Evolutionary conservation across 2,888 invertebrate species (phyloP).

Genomic region (Tuberolachnus salignus): DNA sequence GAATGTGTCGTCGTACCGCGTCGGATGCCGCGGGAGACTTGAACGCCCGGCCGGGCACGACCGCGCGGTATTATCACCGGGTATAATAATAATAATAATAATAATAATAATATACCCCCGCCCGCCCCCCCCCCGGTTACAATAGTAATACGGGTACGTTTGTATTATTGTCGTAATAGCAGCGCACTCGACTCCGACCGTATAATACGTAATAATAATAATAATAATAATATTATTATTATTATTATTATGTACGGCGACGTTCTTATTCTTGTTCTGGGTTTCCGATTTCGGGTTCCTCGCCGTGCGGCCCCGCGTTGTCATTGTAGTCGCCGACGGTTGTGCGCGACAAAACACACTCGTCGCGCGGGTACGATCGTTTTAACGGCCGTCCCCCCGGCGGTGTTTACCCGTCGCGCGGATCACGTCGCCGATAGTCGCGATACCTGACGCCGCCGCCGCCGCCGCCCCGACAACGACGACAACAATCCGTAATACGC

Average conservation of each 20-base stretch:
- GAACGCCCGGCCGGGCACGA: background rate
- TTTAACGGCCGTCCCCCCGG: too few relatives aligned
- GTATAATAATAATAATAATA: too few relatives aligned
- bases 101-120: too few relatives aligned
- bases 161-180: too few relatives aligned
- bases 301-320: too few relatives aligned
- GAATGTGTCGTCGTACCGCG: slow-evolving; percentile 43
- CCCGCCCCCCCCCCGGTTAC: too few relatives aligned
- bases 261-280: slow-evolving; percentile 8
- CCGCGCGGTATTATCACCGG: background rate
- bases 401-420: too few relatives aligned
- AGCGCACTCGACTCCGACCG: slow-evolving; percentile 35
- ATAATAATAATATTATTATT: background rate
- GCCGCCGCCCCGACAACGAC: background rate
- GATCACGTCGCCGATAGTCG: slow-evolving; percentile 1
- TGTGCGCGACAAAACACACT: too few relatives aligned
- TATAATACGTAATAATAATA: slow-evolving; percentile 9
- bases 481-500: background rate
- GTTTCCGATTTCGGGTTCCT: slow-evolving; percentile 52
- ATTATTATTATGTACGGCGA: too few relatives aligned
- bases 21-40: slow-evolving; percentile 40
- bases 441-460: background rate
- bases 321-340: too few relatives aligned
- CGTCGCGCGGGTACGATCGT: too few relatives aligned
- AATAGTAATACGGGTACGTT: slow-evolving; percentile 27